Conservation (phyloP, 2,888 invertebrate genomes). For the Papilio elwesi region DNA sequence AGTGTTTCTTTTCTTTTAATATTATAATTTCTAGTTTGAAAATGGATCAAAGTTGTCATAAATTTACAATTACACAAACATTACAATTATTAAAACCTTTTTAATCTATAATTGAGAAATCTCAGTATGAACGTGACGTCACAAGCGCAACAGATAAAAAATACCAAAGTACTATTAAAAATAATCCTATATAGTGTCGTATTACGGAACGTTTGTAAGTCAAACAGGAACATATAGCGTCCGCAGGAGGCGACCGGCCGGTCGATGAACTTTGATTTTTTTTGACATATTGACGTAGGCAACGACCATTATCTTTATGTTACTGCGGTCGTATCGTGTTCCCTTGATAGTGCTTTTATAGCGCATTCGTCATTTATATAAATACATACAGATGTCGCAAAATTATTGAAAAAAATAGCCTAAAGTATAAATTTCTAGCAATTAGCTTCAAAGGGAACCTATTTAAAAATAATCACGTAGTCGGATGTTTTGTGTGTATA, state of each 20-base stretch:
- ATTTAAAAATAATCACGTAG: too few species aligned
- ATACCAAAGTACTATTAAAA: slow-evolving; percentile 8
- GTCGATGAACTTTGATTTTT: slow-evolving; percentile 55
- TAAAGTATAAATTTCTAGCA: too few species aligned
- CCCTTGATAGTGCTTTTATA: slow-evolving; percentile 29
- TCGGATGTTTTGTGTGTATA: too few species aligned
- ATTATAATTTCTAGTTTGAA: too few species aligned
- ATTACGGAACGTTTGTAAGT: slow-evolving; percentile 52
- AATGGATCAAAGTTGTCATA: too few species aligned
- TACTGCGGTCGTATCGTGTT: slow-evolving; percentile 31
- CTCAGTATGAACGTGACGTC: background rate
- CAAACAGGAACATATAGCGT: slow-evolving; percentile 57
- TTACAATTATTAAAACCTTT: background rate
- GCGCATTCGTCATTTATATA: slow-evolving; percentile 24
- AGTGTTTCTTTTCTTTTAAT: too few species aligned
- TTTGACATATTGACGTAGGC: slow-evolving; percentile 38
- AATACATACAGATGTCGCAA: slow-evolving; percentile 23
- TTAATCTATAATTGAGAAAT: background rate
- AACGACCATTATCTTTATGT: slow-evolving; percentile 29
- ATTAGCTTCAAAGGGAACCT: too few species aligned
- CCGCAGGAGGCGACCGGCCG: slow-evolving; percentile 57
- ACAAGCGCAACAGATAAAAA: background rate
- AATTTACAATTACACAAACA: too few species aligned
- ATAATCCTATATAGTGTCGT: slow-evolving; percentile 45
- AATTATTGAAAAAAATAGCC: background rate